Base-by-base conservation (phyloP, 2,888 invertebrate species). In the Ornithoptera alexandrae region DNA sequence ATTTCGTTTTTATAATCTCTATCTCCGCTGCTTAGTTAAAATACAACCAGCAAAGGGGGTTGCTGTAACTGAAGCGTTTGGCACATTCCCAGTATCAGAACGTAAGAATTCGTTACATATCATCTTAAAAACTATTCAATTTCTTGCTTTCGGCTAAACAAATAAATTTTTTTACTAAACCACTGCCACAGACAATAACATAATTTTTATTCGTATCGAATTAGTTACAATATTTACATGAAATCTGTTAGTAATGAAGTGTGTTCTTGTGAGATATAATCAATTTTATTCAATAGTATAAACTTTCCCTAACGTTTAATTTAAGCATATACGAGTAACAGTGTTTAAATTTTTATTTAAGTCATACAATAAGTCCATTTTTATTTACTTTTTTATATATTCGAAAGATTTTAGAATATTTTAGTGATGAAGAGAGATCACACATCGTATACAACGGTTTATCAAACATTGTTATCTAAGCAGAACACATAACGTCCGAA, bases 371-470 rank as follows among this genome's bases (percentile, higher is more conserved):
- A 83, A 84, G 87, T 91, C 86, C 90, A 84, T 81, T 86, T 87
- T 88, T 90, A 75, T 59, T 56, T 20, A 22, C 22, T 58, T 50
- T 70, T 79, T 76, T 85, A 82, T 82, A 83, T 83, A 86, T 83
- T 87, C 85, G 84, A 89, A 83, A 81, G 64, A 65, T 80, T 79
- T 82, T 81, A 82, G 79, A 81, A 85, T 84, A n/a, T 24, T 46
- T 83, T 85, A 81, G 84, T 85, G 90, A 86, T 84, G 89, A 80
- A 85, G 81, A 86, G 83, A 88, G 90, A 87, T 89, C 88, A 87
- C 87, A 88, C 89, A 90, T 92, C 91, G 92, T 92, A 92, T 92
- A 92, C 92, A 92, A 89, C 84, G 87, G 86, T 90, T 91, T 90
- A 90, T 81, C 90, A 90, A 92, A 89, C 85, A 86, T 85, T 82